Evolutionary conservation across 2,888 invertebrate genomes (phyloP).

Genomic region (Eugnorisma glareosa): DNA sequence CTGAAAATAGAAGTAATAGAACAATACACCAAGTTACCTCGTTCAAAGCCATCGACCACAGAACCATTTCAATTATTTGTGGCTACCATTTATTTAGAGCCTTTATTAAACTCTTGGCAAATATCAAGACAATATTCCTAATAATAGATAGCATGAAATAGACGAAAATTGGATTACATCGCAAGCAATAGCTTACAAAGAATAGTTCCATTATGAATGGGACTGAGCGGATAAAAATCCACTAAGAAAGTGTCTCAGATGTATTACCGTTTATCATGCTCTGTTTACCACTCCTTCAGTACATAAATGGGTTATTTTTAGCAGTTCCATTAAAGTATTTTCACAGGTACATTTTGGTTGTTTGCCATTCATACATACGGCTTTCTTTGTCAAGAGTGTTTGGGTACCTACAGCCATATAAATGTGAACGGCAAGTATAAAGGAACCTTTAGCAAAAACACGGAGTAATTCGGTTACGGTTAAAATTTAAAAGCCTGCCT

Average conservation of each 20-base stretch:
- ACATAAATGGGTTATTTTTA: slow-evolving; percentile 38
- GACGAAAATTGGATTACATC: slow-evolving; percentile 27
- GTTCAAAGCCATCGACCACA: not conserved
- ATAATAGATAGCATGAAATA: slow-evolving; percentile 20
- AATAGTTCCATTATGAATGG: slow-evolving; percentile 20
- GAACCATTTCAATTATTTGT: slow-evolving; percentile 6
- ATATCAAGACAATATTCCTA: slow-evolving; percentile 4
- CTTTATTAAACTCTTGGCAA: slow-evolving; percentile 1
- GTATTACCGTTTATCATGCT: slow-evolving; percentile 44
- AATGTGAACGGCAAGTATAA: slow-evolving; percentile 26
- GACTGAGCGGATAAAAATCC: slow-evolving; percentile 38
- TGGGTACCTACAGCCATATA: slow-evolving; percentile 8
- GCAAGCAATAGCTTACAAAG: slow-evolving; percentile 15
- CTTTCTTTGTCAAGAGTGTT: slow-evolving; percentile 15
- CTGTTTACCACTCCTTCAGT: slow-evolving; percentile 29
- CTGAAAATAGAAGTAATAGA: not conserved
- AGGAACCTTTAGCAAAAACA: slow-evolving; percentile 42
- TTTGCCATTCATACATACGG: slow-evolving; percentile 21
- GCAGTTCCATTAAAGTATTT: slow-evolving; percentile 22
- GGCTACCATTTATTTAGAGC: not conserved
- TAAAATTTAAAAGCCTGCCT: slow-evolving; percentile 26
- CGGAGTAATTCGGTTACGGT: slow-evolving; percentile 40
- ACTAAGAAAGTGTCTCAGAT: slow-evolving; percentile 45
- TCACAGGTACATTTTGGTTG: slow-evolving; percentile 28
- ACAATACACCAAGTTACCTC: not conserved